Evolutionary conservation across 2,888 invertebrate genomes (phyloP).

Genomic region (Watsonalla cultraria): DNA sequence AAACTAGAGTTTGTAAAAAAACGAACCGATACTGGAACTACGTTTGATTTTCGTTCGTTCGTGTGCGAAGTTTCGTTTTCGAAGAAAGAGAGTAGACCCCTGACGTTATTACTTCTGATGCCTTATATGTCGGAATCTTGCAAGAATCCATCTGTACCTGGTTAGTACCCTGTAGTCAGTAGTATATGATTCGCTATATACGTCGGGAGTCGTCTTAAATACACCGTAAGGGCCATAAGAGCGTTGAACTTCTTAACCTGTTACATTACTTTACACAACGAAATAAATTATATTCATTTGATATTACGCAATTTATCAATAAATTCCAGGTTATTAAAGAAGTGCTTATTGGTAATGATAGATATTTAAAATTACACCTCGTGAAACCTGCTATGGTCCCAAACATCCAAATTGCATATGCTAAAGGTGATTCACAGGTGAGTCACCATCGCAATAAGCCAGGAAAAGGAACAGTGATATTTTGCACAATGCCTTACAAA

Average conservation of each 20-base stretch:
- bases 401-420: neutral
- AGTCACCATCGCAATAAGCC: neutral
- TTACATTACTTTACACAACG: neutral
- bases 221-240: neutral
- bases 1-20: too few relatives aligned
- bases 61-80: too few relatives aligned
- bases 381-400: neutral
- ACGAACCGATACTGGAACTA: too few relatives aligned
- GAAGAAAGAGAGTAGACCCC: too few relatives aligned
- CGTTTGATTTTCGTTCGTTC: too few relatives aligned
- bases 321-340: too few relatives aligned
- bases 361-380: neutral
- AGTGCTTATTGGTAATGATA: neutral
- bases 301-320: too few relatives aligned
- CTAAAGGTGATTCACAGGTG: neutral
- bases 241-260: neutral
- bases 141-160: constrained; percentile 15
- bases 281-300: too few relatives aligned
- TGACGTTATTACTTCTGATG: constrained; percentile 15
- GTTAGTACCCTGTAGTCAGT: neutral
- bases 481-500: constrained; percentile 26
- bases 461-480: constrained; percentile 2
- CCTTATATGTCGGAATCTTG: constrained; percentile 22
- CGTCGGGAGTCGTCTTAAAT: neutral
- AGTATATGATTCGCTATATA: neutral